Conservation (phyloP, 2,113 vertebrate genomes). For the Origma solitaria region DNA sequence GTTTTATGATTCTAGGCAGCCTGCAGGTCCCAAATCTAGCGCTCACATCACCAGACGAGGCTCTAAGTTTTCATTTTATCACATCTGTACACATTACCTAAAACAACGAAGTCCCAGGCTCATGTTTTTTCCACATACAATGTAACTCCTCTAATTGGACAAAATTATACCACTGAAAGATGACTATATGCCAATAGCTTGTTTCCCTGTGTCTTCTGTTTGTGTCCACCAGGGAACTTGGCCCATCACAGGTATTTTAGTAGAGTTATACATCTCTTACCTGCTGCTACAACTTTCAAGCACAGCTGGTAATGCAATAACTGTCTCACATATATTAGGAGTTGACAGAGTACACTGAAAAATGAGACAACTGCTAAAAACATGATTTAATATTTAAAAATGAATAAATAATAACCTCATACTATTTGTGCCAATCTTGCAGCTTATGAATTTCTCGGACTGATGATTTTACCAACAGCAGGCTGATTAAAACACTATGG, state of each 20-base stretch:
- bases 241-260: not conserved
- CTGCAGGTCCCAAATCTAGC: not conserved
- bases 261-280: not conserved
- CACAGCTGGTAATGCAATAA: not conserved
- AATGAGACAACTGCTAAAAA: not conserved
- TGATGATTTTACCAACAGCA: not conserved
- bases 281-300: not conserved
- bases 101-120: not conserved
- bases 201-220: not conserved
- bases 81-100: not conserved
- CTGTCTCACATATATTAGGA: not conserved
- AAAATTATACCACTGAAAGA: not conserved
- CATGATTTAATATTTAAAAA: not conserved
- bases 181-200: not conserved
- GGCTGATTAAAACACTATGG: not conserved
- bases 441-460: not conserved
- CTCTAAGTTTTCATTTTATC: not conserved
- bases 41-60: not conserved
- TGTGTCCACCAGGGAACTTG: not conserved
- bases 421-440: not conserved
- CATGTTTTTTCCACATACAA: not conserved
- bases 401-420: not conserved
- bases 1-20: not conserved
- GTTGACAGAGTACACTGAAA: not conserved
- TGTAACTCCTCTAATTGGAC: not conserved